phyloP scores from a whole-genome alignment of 2,113 vertebrate genomes.

The Scortum barcoo region DNA sequence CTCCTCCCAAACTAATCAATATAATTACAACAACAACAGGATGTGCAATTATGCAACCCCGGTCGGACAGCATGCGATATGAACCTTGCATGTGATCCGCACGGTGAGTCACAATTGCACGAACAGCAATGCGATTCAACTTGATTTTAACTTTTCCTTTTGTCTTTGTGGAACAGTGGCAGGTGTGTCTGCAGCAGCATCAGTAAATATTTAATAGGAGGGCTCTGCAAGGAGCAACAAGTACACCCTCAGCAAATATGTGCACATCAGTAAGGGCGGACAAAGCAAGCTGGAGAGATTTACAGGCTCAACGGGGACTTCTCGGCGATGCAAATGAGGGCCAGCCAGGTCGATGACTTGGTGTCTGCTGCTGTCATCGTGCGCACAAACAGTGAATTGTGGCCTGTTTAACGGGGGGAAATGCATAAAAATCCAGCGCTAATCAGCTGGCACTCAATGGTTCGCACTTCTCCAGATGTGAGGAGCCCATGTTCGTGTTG shows the following conservation, averaged over 20 bases:
- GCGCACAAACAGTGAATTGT: background rate
- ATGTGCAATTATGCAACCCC: slow-evolving; percentile 26
- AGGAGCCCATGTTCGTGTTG: slow-evolving; percentile 6
- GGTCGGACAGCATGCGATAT: slow-evolving; percentile 14
- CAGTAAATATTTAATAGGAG: slow-evolving; percentile 23
- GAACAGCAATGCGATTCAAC: slow-evolving; percentile 16
- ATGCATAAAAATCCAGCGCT: slow-evolving; percentile 2
- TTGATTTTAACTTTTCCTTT: slow-evolving; percentile 53
- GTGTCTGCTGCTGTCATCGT: background rate
- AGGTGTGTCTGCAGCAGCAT: slow-evolving; percentile 26
- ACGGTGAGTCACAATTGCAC: slow-evolving; percentile 29
- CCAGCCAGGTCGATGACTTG: slow-evolving; percentile 29
- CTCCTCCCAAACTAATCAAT: slow-evolving; percentile 28
- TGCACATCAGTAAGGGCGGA: slow-evolving; percentile 39
- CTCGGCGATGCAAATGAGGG: background rate
- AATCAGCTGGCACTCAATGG: slow-evolving; percentile 2
- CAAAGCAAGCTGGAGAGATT: slow-evolving; percentile 23
- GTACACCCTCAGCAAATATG: slow-evolving; percentile 80
- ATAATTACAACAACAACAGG: slow-evolving; percentile 47
- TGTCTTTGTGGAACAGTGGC: slow-evolving; percentile 16
- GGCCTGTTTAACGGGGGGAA: background rate
- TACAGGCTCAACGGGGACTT: slow-evolving; percentile 26
- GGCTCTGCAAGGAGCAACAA: slow-evolving; percentile 63
- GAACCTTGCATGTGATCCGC: background rate
- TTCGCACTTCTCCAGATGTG: slow-evolving; percentile 23